phyloP scores from a whole-genome alignment of 2,113 vertebrate species.

The Heterotilapia buettikoferi region DNA sequence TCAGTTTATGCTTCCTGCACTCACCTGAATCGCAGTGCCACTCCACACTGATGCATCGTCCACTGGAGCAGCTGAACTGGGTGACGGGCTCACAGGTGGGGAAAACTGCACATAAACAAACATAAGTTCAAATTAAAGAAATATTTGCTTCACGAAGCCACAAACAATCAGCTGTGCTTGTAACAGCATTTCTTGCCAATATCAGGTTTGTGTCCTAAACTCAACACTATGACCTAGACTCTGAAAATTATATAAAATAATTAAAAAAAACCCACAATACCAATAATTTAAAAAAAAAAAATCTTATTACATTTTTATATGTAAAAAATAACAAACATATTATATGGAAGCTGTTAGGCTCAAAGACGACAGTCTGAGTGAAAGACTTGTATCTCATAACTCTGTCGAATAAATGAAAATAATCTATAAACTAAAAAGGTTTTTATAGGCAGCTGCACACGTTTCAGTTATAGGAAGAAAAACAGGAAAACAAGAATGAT shows the following conservation, averaged over 20 bases:
- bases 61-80: conserved; percentile 90
- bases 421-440: not conserved
- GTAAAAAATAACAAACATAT: not conserved
- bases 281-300: not conserved
- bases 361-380: not conserved
- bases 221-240: not conserved
- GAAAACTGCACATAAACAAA: conserved; percentile 75
- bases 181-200: not conserved
- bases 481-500: not conserved
- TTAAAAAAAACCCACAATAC: not conserved
- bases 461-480: not conserved
- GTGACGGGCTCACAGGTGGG: conserved; percentile 88
- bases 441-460: accelerated
- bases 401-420: not conserved
- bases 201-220: not conserved
- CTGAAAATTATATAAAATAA: not conserved
- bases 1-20: not conserved
- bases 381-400: not conserved
- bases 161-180: not conserved
- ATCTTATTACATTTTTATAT: not conserved
- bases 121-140: not conserved
- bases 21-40: conserved; percentile 96
- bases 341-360: not conserved
- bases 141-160: not conserved
- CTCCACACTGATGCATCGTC: conserved; percentile 87